Base-by-base conservation (phyloP, 2,797 vertebrate genomes). In the Thunnus albacares region DNA sequence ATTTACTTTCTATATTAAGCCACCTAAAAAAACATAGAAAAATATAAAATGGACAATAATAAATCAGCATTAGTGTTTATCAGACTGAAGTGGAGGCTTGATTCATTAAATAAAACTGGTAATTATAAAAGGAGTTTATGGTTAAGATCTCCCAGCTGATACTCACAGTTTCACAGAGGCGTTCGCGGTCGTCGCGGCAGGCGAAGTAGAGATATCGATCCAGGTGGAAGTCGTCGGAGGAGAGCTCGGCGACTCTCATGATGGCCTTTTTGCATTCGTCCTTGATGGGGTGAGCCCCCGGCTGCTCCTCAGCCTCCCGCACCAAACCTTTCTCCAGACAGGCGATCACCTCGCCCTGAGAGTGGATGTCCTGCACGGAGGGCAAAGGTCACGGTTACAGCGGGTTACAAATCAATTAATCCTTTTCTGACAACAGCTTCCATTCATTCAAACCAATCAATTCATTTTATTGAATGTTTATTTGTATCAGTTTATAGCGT, bases 281-380 rank as follows among this genome's bases (percentile, higher is more conserved):
- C 15, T 94, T 97, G 83, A 99, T 96, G 70, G 85, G 9, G 18
- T 93, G 91, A 0, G 75, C 85, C 7, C 94, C 92, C 1, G 93
- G 92, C 13, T 89, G 92, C 71, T 97, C 95, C 90, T 99, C 98
- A 0, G 93, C 97, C 82, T 98, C 97, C 26, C 94, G 96, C 6
- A 99, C 97, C 82, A 99, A 90, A 8, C 94, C 97, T 82, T 97
- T 99, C 89, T 99, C 98, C 91, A 99, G 91, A 84, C 98, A 99
- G 0, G 97, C 95, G 0, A 99, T 98, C 71, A 99, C 98, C 75
- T 98, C 98, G 0, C 98, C 98, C 89, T 99, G 98, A 1, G 98
- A 99, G 91, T 99, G 98, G 72, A 97, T 64, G 83, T 99, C 98
- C 98, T 99, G 84, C 62, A 73, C 53, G 52, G 5, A 74, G 26